These are phyloP conservation scores for Empis stercorea DNA, from an alignment of 2,888 invertebrate genomes.

Conservation along the genomic window DNA sequence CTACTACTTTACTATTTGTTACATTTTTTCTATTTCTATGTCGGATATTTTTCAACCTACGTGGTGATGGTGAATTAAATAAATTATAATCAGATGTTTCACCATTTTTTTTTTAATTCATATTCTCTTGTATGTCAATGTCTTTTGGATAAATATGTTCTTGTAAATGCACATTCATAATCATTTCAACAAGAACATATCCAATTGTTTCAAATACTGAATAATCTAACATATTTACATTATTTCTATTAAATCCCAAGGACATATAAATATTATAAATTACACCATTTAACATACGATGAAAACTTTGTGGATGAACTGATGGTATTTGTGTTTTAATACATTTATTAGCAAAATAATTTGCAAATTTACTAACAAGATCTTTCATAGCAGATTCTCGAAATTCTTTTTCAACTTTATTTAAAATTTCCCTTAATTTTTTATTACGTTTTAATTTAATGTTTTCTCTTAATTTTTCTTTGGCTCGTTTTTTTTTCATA, in stretches of 20 bases:
- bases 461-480: not conserved
- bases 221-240: not conserved
- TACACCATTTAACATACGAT: not conserved
- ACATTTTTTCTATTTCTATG: too few relatives aligned
- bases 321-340: not conserved
- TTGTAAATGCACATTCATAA: not conserved
- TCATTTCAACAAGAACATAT: not conserved
- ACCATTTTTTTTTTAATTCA: too few relatives aligned
- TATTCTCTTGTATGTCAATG: too few relatives aligned
- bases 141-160: too few relatives aligned
- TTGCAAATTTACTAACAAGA: constrained; percentile 1
- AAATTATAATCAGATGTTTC: too few relatives aligned
- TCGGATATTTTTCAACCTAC: too few relatives aligned
- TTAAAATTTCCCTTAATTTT: not conserved
- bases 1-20: too few relatives aligned
- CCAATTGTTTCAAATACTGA: constrained; percentile 1
- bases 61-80: too few relatives aligned
- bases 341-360: not conserved
- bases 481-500: not conserved
- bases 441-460: not conserved
- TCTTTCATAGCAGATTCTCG: not conserved
- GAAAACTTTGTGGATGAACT: not conserved
- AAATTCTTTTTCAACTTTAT: not conserved
- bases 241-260: not conserved
- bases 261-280: constrained; percentile 2